Conservation (phyloP, 2,888 invertebrate species). For the Erannis defoliaria region DNA sequence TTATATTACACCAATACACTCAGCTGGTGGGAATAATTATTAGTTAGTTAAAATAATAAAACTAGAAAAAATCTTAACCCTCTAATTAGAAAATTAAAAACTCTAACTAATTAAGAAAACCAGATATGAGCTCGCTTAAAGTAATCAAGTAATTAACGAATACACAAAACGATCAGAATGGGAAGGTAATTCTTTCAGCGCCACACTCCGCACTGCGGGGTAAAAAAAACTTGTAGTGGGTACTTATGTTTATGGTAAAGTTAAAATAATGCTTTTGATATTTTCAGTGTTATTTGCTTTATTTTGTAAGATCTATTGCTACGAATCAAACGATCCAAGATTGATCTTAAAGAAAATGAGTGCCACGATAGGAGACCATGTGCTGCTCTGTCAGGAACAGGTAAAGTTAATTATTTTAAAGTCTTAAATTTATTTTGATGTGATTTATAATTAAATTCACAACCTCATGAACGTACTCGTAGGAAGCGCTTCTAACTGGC, state of each 20-base stretch:
- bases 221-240: too few species aligned
- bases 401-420: neutral
- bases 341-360: neutral
- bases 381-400: conserved; percentile 9
- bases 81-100: neutral
- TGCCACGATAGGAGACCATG: conserved; percentile 8
- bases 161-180: neutral
- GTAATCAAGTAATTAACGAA: conserved; percentile 3
- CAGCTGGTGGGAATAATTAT: too few species aligned
- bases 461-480: too few species aligned
- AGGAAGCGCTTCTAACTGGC: too few species aligned
- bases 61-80: neutral
- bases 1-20: too few species aligned
- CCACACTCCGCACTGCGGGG: too few species aligned
- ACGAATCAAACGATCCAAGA: neutral
- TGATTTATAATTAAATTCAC: neutral
- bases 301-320: neutral
- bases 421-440: neutral
- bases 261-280: conserved; percentile 12
- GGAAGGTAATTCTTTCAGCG: neutral
- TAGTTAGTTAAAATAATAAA: neutral
- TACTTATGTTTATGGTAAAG: too few species aligned
- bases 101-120: neutral
- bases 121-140: neutral
- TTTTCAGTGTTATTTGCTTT: neutral